Base-by-base conservation (phyloP, 1,140 invertebrate genomes). In the Notospermus geniculatus region DNA sequence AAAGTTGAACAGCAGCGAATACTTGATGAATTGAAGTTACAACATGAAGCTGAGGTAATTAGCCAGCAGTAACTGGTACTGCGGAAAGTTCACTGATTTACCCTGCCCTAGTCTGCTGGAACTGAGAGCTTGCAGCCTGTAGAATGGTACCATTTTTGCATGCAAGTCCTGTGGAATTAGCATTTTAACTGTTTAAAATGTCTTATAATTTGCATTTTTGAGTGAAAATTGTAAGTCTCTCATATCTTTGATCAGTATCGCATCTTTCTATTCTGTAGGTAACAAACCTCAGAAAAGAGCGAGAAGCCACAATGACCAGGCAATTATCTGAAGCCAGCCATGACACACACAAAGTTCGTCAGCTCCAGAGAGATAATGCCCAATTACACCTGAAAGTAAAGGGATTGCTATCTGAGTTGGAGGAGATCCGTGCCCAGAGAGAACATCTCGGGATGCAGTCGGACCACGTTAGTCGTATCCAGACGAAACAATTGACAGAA, bases 311-410 rank as follows among this genome's bases (percentile, higher is more conserved):
- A 1, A 65, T 79, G n/a, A 54, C 62, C 11, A 71, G 73, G 53
- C 70, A 78, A 15, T 73, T 76, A 46, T 57, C 71, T 23, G 79
- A 79, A 32, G 69, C 65, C 46, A 62, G 56, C 39, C 64, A 68
- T 45, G 80, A 81, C 54, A 67, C 72, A 17, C 69, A 77, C 43
- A 69, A 74, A 45, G 71, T 80, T 1, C 70, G 73, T 15, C 66
- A 71, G 1, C 59, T 81, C 32, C 75, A 80, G 62, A 66, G 76
- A 32, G 80, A 81, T 50, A 81, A 80, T 68, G 71, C 75, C 25
- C 71, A 76, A 61, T 59, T 80, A 11, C 71, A 78, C 32, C 64
- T 80, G 17, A 76, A 77, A 58, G 57, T 81, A 0, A 79, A 74
- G 59, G 71, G 69, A 9, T 62, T 79, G n/a, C 65, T 77, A 25